A percentile compares a stretch with the other conserved stretches of the same genome.
Evolutionary conservation across 2,113 vertebrate genomes (phyloP).

Genomic region (Microcebus lehilahytsara): DNA sequence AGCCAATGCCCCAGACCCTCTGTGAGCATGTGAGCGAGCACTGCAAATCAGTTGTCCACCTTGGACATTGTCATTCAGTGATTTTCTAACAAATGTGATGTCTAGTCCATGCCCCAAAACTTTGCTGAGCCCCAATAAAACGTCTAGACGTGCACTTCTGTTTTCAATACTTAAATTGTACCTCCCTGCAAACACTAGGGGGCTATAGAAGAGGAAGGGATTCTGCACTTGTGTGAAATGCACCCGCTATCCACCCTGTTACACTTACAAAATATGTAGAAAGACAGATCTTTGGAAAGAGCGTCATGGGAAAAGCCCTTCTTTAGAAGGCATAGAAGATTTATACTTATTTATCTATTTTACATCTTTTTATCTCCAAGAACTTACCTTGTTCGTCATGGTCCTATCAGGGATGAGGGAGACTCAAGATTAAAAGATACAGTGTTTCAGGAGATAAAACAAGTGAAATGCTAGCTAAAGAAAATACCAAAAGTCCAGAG

Average conservation of each 20-base stretch:
- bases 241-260: background rate
- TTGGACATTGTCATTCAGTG: background rate
- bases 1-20: background rate
- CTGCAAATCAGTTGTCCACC: background rate
- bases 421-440: background rate
- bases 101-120: background rate
- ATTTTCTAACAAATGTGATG: background rate
- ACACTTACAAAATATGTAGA: background rate
- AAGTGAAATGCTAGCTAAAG: background rate
- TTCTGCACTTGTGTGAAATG: background rate
- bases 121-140: background rate
- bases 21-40: too few species aligned
- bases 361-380: background rate
- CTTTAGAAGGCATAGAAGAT: background rate
- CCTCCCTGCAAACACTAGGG: background rate
- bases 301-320: background rate
- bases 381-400: background rate
- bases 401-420: background rate
- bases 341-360: background rate
- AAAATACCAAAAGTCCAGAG: background rate
- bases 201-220: background rate
- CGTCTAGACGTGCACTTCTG: background rate
- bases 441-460: background rate
- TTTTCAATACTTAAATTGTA: background rate
- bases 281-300: background rate